A percentile compares a stretch with the other conserved stretches of the same genome.
phyloP scores from a whole-genome alignment of 2,797 vertebrate species.

The Aphelocoma californica region DNA sequence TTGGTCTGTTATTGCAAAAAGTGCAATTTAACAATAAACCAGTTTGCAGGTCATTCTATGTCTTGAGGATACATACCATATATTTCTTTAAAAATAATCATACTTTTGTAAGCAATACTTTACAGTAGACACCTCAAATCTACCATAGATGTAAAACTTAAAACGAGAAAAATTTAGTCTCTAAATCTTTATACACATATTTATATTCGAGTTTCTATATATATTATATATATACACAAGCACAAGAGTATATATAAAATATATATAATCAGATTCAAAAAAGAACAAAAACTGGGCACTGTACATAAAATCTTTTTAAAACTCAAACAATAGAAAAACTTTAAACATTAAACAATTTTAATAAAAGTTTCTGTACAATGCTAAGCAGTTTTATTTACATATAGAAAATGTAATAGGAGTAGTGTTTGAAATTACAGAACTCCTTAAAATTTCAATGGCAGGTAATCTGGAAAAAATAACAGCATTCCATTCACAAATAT shows the following conservation, averaged over 20 bases:
- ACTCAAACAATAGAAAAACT: slow-evolving; percentile 86
- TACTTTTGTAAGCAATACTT: slow-evolving; percentile 84
- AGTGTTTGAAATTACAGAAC: slow-evolving; percentile 94
- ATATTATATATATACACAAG: slow-evolving; percentile 83
- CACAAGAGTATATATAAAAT: slow-evolving; percentile 85
- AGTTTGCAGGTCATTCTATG: slow-evolving; percentile 80
- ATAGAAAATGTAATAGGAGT: slow-evolving; percentile 98
- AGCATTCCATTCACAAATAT: slow-evolving; percentile 99
- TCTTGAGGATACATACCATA: slow-evolving; percentile 83
- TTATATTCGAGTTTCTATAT: slow-evolving; percentile 80
- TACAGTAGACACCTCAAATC: slow-evolving; percentile 85
- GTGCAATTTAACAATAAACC: slow-evolving; percentile 82
- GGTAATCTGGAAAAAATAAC: slow-evolving; percentile 99
- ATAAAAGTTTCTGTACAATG: slow-evolving; percentile 95
- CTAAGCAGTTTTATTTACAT: slow-evolving; percentile 95
- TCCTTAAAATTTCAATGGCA: slow-evolving; percentile 99
- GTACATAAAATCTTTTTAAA: slow-evolving; percentile 84
- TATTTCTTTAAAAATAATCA: slow-evolving; percentile 85
- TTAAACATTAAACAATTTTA: slow-evolving; percentile 96
- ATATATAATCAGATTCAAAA: slow-evolving; percentile 84
- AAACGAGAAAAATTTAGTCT: slow-evolving; percentile 81
- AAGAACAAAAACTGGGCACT: slow-evolving; percentile 83
- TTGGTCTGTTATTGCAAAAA: slow-evolving; percentile 80
- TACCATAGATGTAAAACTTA: slow-evolving; percentile 85
- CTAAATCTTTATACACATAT: slow-evolving; percentile 82